Conservation (phyloP, 2,113 vertebrate genomes). For the Fregata magnificens region DNA sequence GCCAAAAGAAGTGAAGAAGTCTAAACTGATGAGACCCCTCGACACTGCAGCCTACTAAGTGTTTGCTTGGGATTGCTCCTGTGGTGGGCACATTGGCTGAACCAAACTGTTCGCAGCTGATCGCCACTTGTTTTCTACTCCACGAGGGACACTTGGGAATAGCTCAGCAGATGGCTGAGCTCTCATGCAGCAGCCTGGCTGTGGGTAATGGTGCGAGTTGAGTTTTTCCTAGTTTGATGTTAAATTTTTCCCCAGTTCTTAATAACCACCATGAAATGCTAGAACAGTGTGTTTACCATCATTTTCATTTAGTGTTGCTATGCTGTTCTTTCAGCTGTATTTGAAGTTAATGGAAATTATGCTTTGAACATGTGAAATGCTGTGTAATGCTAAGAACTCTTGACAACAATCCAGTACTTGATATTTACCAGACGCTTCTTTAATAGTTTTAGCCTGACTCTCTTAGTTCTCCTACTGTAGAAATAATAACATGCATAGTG, state of each 20-base stretch:
- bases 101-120: background rate
- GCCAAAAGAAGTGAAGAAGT: background rate
- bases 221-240: background rate
- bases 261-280: background rate
- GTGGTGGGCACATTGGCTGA: background rate
- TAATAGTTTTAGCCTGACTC: background rate
- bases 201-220: background rate
- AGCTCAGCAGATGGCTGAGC: background rate
- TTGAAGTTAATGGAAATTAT: background rate
- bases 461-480: background rate
- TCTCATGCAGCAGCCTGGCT: background rate
- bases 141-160: background rate
- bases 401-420: background rate
- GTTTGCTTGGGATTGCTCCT: background rate
- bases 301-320: background rate
- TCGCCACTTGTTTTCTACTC: background rate
- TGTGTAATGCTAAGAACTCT: background rate
- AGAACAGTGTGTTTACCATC: background rate
- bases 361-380: background rate
- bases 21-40: background rate
- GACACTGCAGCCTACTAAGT: background rate
- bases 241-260: background rate
- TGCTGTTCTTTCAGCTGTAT: background rate
- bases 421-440: background rate
- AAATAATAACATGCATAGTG: background rate